Percentiles rank a stretch among this genome's conserved stretches.
phyloP scores from a whole-genome alignment of 2,113 vertebrate genomes.

The Nibea albiflora region DNA sequence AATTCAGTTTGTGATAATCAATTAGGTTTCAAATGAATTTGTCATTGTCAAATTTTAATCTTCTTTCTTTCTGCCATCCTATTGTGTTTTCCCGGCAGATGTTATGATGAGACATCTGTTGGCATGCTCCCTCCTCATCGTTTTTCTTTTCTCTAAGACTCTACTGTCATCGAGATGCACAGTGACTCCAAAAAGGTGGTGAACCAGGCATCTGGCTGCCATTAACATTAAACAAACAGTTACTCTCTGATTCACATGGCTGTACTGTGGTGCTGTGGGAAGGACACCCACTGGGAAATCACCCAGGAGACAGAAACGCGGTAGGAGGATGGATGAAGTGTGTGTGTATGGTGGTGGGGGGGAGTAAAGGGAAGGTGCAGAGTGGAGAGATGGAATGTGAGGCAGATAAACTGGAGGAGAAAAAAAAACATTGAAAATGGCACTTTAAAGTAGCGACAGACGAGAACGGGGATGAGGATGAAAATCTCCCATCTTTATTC shows the following conservation, averaged over 20 bases:
- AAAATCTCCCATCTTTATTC: constrained; percentile 44
- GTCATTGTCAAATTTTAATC: constrained; percentile 63
- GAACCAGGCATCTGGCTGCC: constrained; percentile 62
- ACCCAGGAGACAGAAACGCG: constrained; percentile 40
- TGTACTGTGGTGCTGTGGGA: constrained; percentile 27
- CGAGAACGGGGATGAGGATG: not conserved
- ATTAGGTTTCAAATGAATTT: constrained; percentile 64
- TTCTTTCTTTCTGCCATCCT: constrained; percentile 48
- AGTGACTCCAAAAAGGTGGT: constrained; percentile 63
- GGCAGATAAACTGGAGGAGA: constrained; percentile 16
- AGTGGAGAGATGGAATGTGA: not conserved
- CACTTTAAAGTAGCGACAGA: not conserved
- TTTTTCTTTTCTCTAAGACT: constrained; percentile 43
- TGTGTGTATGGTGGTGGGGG: not conserved
- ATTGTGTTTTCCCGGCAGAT: constrained; percentile 62
- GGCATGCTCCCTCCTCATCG: constrained; percentile 30
- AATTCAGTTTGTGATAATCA: constrained; percentile 66
- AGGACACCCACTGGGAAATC: constrained; percentile 46
- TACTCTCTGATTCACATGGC: constrained; percentile 58
- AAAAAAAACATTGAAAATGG: not conserved
- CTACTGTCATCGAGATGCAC: constrained; percentile 50
- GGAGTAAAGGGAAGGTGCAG: not conserved
- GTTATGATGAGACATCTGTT: constrained; percentile 68
- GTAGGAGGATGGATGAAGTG: constrained; percentile 24
- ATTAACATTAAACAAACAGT: constrained; percentile 70